phyloP scores from a whole-genome alignment of 2,113 vertebrate species.

The Aythya baeri region DNA sequence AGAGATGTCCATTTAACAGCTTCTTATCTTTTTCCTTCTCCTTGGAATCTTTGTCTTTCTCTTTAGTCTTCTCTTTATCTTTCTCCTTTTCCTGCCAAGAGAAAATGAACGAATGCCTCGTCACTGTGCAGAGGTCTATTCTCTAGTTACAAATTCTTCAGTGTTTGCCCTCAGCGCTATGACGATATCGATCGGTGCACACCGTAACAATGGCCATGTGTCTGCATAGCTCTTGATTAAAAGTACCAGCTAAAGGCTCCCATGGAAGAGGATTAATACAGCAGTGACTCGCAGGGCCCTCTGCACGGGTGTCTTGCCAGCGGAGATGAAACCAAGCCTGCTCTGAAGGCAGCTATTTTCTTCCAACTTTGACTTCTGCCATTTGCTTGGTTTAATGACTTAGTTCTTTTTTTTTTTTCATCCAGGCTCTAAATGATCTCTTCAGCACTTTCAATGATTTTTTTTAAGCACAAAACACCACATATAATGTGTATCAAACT shows the following conservation, averaged over 20 bases:
- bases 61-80: slow-evolving; percentile 87
- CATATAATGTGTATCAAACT: accelerated
- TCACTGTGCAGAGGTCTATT: not conserved
- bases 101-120: not conserved
- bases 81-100: slow-evolving; percentile 85
- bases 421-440: not conserved
- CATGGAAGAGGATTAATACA: not conserved
- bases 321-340: accelerated
- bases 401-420: not conserved
- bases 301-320: not conserved
- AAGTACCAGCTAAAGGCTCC: not conserved
- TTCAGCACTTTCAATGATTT: not conserved
- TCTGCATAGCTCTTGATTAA: not conserved
- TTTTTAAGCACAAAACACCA: not conserved
- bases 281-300: not conserved
- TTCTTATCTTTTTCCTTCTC: slow-evolving; percentile 91
- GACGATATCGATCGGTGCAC: not conserved
- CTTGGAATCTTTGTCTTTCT: slow-evolving; percentile 87
- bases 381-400: not conserved
- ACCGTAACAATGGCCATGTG: not conserved
- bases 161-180: not conserved
- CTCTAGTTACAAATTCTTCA: not conserved
- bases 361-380: not conserved
- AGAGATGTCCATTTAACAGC: slow-evolving; percentile 85
- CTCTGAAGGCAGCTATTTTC: not conserved